Base-by-base conservation (phyloP, 2,888 invertebrate species). In the Apocheima hispidaria region DNA sequence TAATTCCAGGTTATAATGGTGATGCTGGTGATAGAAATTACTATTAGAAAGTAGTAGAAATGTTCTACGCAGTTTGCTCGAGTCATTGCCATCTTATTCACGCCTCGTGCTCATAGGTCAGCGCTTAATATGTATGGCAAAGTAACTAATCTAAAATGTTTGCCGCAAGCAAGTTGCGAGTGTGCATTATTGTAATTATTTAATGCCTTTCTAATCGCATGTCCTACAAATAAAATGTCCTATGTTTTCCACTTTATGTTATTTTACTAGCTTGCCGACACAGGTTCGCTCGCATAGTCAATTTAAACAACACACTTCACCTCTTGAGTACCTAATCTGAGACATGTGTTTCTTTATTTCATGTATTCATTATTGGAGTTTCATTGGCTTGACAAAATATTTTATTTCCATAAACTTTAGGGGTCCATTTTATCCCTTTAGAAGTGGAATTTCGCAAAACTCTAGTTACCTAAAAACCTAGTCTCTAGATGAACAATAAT, bases 41-140 rank as follows among this genome's bases (percentile, higher is more conserved):
- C 50, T 50, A 55, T 50, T 60, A 56, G 61, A 61, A 61, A 61
- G 61, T 46, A 26, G 35, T 50, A 36, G 51, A 59, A 48, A 53
- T 61, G 40, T 38, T n/a, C 38, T 58, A 6, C 21, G 52, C 49
- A 48, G 44, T 61, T 61, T 61, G 56, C 49, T 52, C 36, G 28
- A 55, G 61, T 56, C 55, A 61, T 61, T 56, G 48, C 52, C 30
- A 10, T 51, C 50, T 36, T 52, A 44, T 4, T 21, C n/a, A 18
- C 26, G 10, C 12, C 12, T 51, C 20, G 21, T 5, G 18, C 36
- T 48, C 52, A 21, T 30, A 28, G 55, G 55, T 48, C 48, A 40
- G 49, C 18, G 5, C 16, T 43, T 26, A 3, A 43, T n/a, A 28
- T 14, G 18, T 43, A 23, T 3, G 6, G n/a, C 5, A n/a, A 14